Evolutionary conservation across 2,797 vertebrate genomes (phyloP), one percentile per base, ranked within the genome.

Genomic region (Crocidura indochinensis): DNA sequence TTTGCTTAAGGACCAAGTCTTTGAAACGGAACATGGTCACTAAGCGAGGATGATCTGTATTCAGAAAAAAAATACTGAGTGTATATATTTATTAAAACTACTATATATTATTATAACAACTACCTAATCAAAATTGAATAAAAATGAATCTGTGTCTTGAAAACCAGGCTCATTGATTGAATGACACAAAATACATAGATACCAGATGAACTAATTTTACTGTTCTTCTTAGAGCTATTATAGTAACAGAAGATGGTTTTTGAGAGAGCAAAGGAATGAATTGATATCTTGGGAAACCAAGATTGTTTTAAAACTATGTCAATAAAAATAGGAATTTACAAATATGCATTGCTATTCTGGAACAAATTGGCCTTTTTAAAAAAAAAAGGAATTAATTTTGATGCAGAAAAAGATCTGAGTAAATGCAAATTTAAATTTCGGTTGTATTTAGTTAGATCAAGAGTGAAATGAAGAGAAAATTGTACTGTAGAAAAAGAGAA

Each of bases 91-190:
- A 87, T 64, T 87, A 65, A 82, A 29, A 81, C 24, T 10, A 10
- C 38, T 38, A 38, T 38, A 38, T 38, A 38, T 38, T 38, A 38
- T 38, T 38, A 12, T 47, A 17, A 71, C 15, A 27, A 56, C 81
- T 87, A 24, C 67, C 46, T 26, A 0, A 75, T 91, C 27, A 47
- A 38, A 90, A 84, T 9, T 81, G 68, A 76, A 19, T 91, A 44
- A 91, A 88, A 82, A 53, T 38, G 44, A 27, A 24, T 72, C 46
- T 94, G 27, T 84, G 51, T 91, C 12, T 60, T 68, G 49, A 17
- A 12, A 15, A 51, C 38, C 79, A 26, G 65, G 11, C 27, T 85
- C 3, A 17, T 53, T 68, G 1, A 88, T 75, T 91, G 62, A 10
- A 75, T 8, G n/a, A 17, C 71, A n/a, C 27, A 38, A 81, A 65